These are phyloP conservation scores for Cynodonichthys magdalenae DNA, from an alignment of 2,797 vertebrate species.

Conservation along the genomic window DNA sequence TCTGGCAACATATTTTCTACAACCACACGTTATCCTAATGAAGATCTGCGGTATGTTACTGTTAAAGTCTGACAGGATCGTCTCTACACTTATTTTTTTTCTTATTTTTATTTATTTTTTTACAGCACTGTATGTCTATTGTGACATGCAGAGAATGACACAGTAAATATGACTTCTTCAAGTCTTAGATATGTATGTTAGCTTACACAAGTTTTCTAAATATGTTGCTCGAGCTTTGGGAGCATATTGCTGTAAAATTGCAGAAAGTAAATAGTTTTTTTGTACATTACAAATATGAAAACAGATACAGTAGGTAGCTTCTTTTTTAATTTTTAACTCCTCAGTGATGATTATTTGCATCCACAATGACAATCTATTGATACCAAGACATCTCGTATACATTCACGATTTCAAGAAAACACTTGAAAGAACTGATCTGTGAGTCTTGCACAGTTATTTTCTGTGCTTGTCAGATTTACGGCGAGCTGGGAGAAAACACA, in stretches of 20 bases:
- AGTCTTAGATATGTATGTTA: slow-evolving; percentile 83
- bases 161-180: slow-evolving; percentile 81
- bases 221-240: slow-evolving; percentile 67
- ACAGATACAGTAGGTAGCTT: slow-evolving; percentile 78
- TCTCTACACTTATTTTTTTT: slow-evolving; percentile 63
- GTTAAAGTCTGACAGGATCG: slow-evolving; percentile 75
- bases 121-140: slow-evolving; percentile 80
- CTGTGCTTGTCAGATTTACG: slow-evolving; percentile 43
- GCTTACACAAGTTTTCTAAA: slow-evolving; percentile 74
- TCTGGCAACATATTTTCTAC: slow-evolving; percentile 55
- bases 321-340: slow-evolving; percentile 53
- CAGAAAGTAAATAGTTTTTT: slow-evolving; percentile 72
- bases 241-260: slow-evolving; percentile 84
- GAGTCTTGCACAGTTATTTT: slow-evolving; percentile 53
- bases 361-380: slow-evolving; percentile 79
- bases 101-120: slow-evolving; percentile 26
- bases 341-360: slow-evolving; percentile 76
- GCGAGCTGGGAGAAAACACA: slow-evolving; percentile 55
- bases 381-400: slow-evolving; percentile 75
- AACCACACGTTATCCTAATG: slow-evolving; percentile 66
- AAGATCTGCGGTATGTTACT: slow-evolving; percentile 70
- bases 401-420: slow-evolving; percentile 76
- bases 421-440: slow-evolving; percentile 66
- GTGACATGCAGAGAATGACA: slow-evolving; percentile 82
- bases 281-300: slow-evolving; percentile 81